phyloP scores from a whole-genome alignment of 2,113 vertebrate species.

The cat (Felis catus) region F.catus_Fca126_mat1.0 CM031411.1:19695001-19695500 shows the following conservation, averaged over 20 bases:
- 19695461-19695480: no score
- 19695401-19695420: no score
- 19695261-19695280: neutral
- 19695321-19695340: slow-evolving; percentile 17
- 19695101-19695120: neutral
- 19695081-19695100: neutral
- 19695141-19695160: slow-evolving; percentile 3
- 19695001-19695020: slow-evolving; percentile 36
- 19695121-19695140: neutral
- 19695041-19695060: neutral
- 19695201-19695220: slow-evolving; percentile 1
- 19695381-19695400: no score
- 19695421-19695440: no score
- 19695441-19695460: no score
- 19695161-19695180: neutral
- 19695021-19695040: neutral
- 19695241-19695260: neutral
- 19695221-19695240: slow-evolving; percentile 6
- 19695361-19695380: neutral
- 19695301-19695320: slow-evolving; percentile 26
- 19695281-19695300: neutral
- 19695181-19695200: slow-evolving; percentile 24
- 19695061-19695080: neutral
- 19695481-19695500: no score
- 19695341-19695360: neutral